Base-by-base conservation (phyloP, 2,797 vertebrate genomes). In the Alosa sapidissima region DNA sequence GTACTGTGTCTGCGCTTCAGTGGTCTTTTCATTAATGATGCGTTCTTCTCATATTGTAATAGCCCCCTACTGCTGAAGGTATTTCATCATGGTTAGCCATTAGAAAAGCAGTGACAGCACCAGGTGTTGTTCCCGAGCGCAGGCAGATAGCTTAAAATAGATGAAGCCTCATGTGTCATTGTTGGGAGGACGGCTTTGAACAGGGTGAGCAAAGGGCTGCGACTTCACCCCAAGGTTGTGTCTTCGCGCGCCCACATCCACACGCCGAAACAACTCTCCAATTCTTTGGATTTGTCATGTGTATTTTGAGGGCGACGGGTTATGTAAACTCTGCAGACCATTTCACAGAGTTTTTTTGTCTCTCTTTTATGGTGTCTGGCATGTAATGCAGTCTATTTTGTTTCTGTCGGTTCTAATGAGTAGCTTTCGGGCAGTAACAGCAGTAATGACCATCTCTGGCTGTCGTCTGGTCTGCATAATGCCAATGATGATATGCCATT, bases 11-110 rank as follows among this genome's bases (percentile, higher is more conserved):
- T 83, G 65, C 13, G 68, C 68, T 75, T 45, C 68, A 75, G 68
- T 85, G 81, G 84, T 88, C 87, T 87, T 88, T 84, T 82, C 86
- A 85, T 86, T 90, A 88, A 90, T 90, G 85, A 89, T 90, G 86
- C 89, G 84, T 88, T 88, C 87, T 85, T 88, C 87, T 86, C 68
- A 45, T 75, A 75, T 75, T 75, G 11, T 72, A 72, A 72, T 72
- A 14, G 13, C 33, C 33, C 33, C 14, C 33, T 2, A 33, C 13
- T 5, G 14, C 13, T 75, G 68, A 19, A 75, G 68, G 68, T 75
- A 75, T 75, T 75, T 75, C 36, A 75, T 75, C 68, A 75, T 75
- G 33, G 68, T 75, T 75, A 75, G 33, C 68, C 68, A 36, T 36
- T 36, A 58, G 24, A 75, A 72, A 75, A 75, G 68, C 36, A 75